Base-by-base conservation (phyloP, 2,797 vertebrate species). In the Notoglanidium macrostoma region DNA sequence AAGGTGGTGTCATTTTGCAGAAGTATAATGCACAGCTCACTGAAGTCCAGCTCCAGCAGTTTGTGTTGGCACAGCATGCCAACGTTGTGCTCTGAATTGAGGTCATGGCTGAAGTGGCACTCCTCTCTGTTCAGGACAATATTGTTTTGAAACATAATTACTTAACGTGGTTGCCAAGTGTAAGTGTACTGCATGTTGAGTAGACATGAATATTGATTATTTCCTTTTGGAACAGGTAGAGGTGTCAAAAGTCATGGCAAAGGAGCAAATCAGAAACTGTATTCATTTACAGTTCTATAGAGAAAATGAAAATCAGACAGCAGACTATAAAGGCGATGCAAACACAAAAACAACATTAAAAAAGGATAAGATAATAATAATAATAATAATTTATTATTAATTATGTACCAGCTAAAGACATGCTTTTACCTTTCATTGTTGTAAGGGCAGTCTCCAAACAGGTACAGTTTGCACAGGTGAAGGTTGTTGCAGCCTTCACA, bases 1-100 rank as follows among this genome's bases (percentile, higher is more conserved):
- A 95, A 55, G 0, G 49, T 14, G 63, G 1, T 0, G 88, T 95
- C 95, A 26, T 89, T 95, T 92, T 95, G 95, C 72, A 96, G 86
- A 77, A 96, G 90, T 85, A 95, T 87, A 0, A 88, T 90, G 65
- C 93, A 89, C 81, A 96, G 92, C 88, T 95, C 94, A 0, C 11
- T 5, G 32, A 19, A 59, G 87, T 89, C 91, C 89, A 96, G 93
- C 1, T 59, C 44, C 29, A 93, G 82, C 87, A 96, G 91, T 0
- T 61, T 84, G 0, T 94, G 89, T 32, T 88, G 70, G 0, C 0
- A 49, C 67, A 95, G 84, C 0, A 93, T 1, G 15, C 0, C 7
- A 0, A 19, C 3, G n/a, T 96, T 96, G 77, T 91, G 85, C 8
- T 0, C 82, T 0, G 91, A 91, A 55, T 59, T 0, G 86, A 95